phyloP scores from a whole-genome alignment of 1,140 invertebrate genomes.

The Hesperophylax magnus region DNA sequence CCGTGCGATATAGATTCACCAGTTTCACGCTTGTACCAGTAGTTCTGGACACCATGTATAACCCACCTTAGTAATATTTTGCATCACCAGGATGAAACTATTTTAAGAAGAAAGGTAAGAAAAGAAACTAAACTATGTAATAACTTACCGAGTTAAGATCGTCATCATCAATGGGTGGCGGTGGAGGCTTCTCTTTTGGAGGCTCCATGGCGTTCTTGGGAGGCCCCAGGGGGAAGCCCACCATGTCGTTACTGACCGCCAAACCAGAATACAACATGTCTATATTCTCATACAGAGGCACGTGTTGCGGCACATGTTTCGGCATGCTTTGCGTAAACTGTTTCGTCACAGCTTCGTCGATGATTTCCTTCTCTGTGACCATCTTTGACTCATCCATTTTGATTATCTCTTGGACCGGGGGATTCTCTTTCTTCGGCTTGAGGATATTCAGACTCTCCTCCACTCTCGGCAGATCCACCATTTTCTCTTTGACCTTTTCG shows the following conservation, averaged over 20 bases:
- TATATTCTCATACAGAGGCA: slow-evolving; percentile 74
- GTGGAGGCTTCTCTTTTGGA: slow-evolving; percentile 88
- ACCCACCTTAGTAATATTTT: no score
- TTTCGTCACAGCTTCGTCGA: no score
- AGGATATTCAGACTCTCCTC: slow-evolving; percentile 33
- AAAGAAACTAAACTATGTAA: no score
- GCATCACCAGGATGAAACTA: no score
- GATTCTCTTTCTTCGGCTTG: slow-evolving; percentile 20
- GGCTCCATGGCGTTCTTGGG: slow-evolving; percentile 79
- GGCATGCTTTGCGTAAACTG: slow-evolving; percentile 35
- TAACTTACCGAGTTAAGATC: slow-evolving; percentile 53
- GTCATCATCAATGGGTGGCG: slow-evolving; percentile 79
- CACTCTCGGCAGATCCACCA: neutral
- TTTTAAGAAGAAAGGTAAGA: no score
- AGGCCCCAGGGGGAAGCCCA: slow-evolving; percentile 66
- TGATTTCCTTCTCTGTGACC: neutral
- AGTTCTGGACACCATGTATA: no score
- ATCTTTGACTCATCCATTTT: slow-evolving; percentile 48
- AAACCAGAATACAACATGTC: slow-evolving; percentile 68
- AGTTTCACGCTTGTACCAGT: no score
- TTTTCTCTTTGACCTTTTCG: slow-evolving; percentile 38
- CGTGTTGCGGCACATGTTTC: slow-evolving; percentile 11
- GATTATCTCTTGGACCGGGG: slow-evolving; percentile 60
- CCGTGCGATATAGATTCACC: no score
- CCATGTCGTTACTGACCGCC: slow-evolving; percentile 45